A percentile compares a stretch with the other conserved stretches of the same genome.
phyloP scores from a whole-genome alignment of 2,888 invertebrate genomes.

The Trypoxylon attenuatum region DNA sequence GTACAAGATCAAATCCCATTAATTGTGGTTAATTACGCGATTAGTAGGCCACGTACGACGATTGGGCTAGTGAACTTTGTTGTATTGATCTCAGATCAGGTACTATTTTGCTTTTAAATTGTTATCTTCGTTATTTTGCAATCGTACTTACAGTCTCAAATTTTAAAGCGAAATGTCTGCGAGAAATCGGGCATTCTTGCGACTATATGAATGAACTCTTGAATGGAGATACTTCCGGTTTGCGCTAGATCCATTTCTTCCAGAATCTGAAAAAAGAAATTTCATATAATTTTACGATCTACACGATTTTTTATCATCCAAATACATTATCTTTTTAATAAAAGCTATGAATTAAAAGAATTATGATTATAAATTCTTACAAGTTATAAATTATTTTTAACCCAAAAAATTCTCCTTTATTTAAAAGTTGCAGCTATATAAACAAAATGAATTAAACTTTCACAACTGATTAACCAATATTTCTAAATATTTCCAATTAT shows the following conservation, averaged over 20 bases:
- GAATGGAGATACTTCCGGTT: constrained; percentile 77
- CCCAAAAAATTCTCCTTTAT: no score
- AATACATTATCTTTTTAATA: neutral
- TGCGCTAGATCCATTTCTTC: constrained; percentile 79
- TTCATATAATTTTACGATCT: constrained; percentile 4
- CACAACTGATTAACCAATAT: no score
- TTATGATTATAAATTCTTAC: no score
- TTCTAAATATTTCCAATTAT: no score
- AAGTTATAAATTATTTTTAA: no score
- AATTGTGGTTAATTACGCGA: neutral
- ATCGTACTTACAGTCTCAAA: no score
- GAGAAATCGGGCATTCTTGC: constrained; percentile 80
- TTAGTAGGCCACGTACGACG: neutral
- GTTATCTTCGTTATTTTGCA: no score
- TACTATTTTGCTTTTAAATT: no score
- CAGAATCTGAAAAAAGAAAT: constrained; percentile 75
- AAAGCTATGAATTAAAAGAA: neutral
- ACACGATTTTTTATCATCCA: constrained; percentile 6
- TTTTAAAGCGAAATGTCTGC: constrained; percentile 78
- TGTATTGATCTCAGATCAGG: no score
- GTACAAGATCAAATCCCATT: neutral
- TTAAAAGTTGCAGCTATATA: no score
- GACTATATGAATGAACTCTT: constrained; percentile 80
- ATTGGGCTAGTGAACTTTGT: neutral
- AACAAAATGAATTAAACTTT: no score